Percentiles rank a stretch among this genome's conserved stretches.
phyloP scores from a whole-genome alignment of 2,888 invertebrate species.

The Cantharis rustica region DNA sequence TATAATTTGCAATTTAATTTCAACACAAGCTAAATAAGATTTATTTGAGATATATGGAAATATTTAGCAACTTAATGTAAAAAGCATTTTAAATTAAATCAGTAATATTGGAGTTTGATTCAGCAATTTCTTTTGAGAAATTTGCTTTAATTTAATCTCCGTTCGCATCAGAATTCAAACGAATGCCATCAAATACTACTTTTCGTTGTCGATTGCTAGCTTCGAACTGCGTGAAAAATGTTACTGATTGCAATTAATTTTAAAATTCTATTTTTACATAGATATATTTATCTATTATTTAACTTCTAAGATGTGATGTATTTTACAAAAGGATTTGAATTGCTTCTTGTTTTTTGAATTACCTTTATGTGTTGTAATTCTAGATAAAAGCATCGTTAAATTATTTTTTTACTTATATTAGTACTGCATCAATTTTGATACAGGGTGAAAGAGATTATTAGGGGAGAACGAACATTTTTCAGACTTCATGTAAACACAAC shows the following conservation, averaged over 20 bases:
- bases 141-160: background rate
- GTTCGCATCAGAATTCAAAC: background rate
- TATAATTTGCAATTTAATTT: background rate
- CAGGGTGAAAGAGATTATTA: no score
- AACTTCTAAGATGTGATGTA: background rate
- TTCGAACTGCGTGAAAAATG: background rate
- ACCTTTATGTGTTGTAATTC: no score
- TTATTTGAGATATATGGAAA: background rate
- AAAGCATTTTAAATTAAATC: background rate
- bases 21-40: background rate
- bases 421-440: no score
- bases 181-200: background rate
- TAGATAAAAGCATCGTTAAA: background rate
- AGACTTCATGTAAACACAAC: no score
- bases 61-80: background rate
- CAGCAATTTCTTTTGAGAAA: background rate
- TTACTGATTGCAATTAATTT: background rate
- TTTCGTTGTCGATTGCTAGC: background rate
- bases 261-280: background rate
- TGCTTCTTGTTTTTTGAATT: background rate
- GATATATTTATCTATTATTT: background rate
- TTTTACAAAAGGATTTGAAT: background rate
- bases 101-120: background rate
- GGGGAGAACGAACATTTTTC: no score
- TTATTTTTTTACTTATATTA: background rate